Evolutionary conservation across 23 tunicate genomes (phyloP), one percentile per base, ranked within the genome.

Genomic region (Ascidia mentula): DNA sequence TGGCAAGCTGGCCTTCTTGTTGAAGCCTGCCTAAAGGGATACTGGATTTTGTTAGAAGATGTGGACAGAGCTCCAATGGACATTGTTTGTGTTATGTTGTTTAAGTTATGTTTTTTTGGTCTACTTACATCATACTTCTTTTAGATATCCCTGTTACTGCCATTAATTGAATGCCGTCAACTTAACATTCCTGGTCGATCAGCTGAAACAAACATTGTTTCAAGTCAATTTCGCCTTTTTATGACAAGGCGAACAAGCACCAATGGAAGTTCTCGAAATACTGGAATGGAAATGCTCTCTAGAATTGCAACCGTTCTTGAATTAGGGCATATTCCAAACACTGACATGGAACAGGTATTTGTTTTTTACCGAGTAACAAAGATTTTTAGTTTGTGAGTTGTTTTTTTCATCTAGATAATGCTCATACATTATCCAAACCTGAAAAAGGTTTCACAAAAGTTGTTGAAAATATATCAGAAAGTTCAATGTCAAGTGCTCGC

Each of bases 21-120:
- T 7, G 86, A 87, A 72, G 97, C 99, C 15, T 84, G 88, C 69
- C 35, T 31, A 30, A 72, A 87, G 18, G 99, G 99, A 0, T 15
- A 96, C 60, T 96, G 99, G 99, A 38, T 96, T 36, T 46, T 96
- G 72, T 59, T 96, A 37, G 99, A 96, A 45, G 99, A 96, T 40
- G 80, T 91, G 28, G 99, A 96, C 42, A 80, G 86, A 69, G 99
- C 99, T 38, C 98, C 98, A 38, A 77, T 84, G 86, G 98, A 93
- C 77, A 89, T 88, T 37, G 90, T 92, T 72, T 71, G 93, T 76
- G 6, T 9, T n/a, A 20, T 53, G 7, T 53, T 6, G 13, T 53
- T 20, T 20, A 53, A 53, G 28, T 69, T 79, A 12, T 13, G 33
- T 37, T 72, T 31, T 7, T 17, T 72, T 17, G 31, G 12, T 35